A percentile compares a stretch with the other conserved stretches of the same genome.
Conservation (phyloP, 1,140 invertebrate species). For the Brachystomella parvula region DNA sequence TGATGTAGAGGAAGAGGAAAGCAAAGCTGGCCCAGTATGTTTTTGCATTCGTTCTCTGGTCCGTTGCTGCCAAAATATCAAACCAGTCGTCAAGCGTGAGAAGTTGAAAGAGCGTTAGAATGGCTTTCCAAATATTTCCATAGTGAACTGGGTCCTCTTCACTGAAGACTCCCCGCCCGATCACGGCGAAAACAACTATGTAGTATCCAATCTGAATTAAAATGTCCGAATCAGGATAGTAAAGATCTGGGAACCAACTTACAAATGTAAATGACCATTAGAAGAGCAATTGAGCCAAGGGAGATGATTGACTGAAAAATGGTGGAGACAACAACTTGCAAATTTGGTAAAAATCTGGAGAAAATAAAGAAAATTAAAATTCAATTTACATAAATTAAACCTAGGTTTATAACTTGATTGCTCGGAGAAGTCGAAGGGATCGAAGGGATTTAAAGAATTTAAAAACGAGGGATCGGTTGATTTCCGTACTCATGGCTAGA, state of each 20-base stretch:
- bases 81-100: conserved; percentile 37
- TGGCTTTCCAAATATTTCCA: conserved; percentile 36
- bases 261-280: conserved; percentile 41
- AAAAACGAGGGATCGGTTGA: conserved; percentile 37
- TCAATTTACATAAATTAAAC: background rate
- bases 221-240: background rate
- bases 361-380: background rate
- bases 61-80: conserved; percentile 14
- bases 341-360: conserved; percentile 37
- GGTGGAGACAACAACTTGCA: conserved; percentile 41
- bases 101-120: conserved; percentile 40
- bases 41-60: background rate
- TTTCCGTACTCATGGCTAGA: conserved; percentile 28
- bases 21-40: conserved; percentile 34
- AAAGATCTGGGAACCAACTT: conserved; percentile 8
- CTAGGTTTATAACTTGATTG: conserved; percentile 23
- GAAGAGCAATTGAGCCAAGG: conserved; percentile 39
- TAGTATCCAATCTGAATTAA: background rate
- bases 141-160: conserved; percentile 34
- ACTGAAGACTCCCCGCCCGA: conserved; percentile 39
- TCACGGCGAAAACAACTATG: conserved; percentile 40
- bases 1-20: conserved; percentile 39
- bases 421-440: conserved; percentile 39
- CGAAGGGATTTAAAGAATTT: conserved; percentile 39
- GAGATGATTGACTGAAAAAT: conserved; percentile 40